Base-by-base conservation (phyloP, 2,113 vertebrate species). In the Brachionichthys hirsutus region DNA sequence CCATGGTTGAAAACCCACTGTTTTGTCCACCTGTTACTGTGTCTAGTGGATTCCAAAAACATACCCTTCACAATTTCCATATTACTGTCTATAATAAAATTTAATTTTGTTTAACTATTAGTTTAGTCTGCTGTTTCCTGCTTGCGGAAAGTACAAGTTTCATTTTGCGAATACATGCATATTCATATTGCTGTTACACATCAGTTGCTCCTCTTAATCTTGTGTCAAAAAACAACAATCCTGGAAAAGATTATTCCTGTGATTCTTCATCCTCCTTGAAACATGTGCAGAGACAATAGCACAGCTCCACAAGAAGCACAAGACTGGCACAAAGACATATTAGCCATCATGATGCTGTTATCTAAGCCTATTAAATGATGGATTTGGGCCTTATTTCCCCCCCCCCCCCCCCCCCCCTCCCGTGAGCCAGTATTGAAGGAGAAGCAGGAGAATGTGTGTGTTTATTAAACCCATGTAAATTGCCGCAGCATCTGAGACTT, bases 401-500 rank as follows among this genome's bases (percentile, higher is more conserved):
- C 54, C 45, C 46, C 19, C 6, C 12, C 36, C 36, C 12, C 36
- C 36, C 36, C 10, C 24, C 4, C 24, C 24, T 3, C 19, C 61
- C 30, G 44, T 63, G 62, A 48, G 61, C 56, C 70, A 61, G 67
- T 34, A n/a, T 51, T 63, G 48, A 55, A 19, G 60, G 43, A 48
- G 47, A 63, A 74, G 30, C 34, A 47, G 52, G 42, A 69, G 42
- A 64, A 80, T 68, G 62, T 72, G 83, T 70, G 61, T 79, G 68
- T 85, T 83, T 78, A 86, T 87, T 85, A 87, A 73, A 61, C 40
- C 50, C 20, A 54, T 71, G 72, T 68, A 84, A 84, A 83, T 58
- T 84, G 70, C 53, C 22, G 48, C 61, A 69, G 60, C 59, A 83
- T 83, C 62, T 65, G 17, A 59, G 70, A 82, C 75, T 71, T 84